phyloP scores from a whole-genome alignment of 92 coral and sea anemone genomes.

The Paragorgia papillata region DNA sequence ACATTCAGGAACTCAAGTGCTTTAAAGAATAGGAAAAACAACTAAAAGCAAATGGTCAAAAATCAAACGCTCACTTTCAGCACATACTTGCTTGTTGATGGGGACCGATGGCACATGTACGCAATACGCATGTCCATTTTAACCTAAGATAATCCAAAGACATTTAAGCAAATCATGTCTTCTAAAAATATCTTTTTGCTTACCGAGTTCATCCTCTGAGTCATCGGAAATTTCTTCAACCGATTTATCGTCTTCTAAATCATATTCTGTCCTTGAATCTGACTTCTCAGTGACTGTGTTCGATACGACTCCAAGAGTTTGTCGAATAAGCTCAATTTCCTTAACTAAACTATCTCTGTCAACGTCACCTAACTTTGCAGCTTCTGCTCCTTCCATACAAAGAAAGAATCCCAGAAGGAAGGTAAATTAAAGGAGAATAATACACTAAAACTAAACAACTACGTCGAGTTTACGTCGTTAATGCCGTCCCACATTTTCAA shows the following conservation, averaged over 20 bases:
- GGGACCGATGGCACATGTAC: too few relatives aligned
- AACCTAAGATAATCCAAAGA: too few relatives aligned
- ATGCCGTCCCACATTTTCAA: background rate
- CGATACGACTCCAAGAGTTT: conserved; percentile 64
- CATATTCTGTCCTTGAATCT: conserved; percentile 13
- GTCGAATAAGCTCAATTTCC: conserved; percentile 84
- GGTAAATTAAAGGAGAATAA: too few relatives aligned
- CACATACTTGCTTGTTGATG: too few relatives aligned
- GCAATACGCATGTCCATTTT: too few relatives aligned
- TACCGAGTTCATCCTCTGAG: conserved; percentile 34
- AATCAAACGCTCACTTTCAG: too few relatives aligned
- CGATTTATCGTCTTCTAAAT: background rate
- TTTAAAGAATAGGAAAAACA: too few relatives aligned
- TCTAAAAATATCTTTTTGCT: too few relatives aligned
- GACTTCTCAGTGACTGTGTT: conserved; percentile 2
- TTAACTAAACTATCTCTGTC: conserved; percentile 73
- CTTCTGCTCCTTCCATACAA: conserved; percentile 48
- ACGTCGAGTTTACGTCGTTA: background rate
- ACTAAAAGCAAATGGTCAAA: too few relatives aligned
- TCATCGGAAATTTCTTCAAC: conserved; percentile 15
- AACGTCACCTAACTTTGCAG: conserved; percentile 50
- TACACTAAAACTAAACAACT: background rate
- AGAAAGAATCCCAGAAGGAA: background rate
- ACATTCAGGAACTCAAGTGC: too few relatives aligned
- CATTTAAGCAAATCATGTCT: too few relatives aligned